A percentile compares a stretch with the other conserved stretches of the same genome.
Evolutionary conservation across 2,888 invertebrate species (phyloP).

Genomic region (Drosophila falleni): DNA sequence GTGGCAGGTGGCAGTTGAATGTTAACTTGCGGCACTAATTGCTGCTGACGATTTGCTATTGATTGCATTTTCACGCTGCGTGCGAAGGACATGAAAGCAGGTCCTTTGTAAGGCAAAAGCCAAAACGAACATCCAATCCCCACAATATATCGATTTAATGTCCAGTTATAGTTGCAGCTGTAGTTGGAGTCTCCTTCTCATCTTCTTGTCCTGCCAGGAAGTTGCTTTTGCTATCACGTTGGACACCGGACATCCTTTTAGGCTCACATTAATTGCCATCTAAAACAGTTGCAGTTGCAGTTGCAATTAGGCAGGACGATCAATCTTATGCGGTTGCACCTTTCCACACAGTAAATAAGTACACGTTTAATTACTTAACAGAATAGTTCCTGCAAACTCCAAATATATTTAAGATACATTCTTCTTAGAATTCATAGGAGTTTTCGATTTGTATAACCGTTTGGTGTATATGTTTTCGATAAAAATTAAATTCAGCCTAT

Average conservation of each 20-base stretch:
- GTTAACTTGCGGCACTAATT: constrained; percentile 56
- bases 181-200: not conserved
- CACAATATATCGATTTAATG: constrained; percentile 58
- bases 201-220: not conserved
- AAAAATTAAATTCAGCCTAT: no score
- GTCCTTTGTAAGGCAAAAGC: constrained; percentile 6
- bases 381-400: not conserved
- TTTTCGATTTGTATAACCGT: no score
- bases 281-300: constrained; percentile 12
- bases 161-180: constrained; percentile 7
- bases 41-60: constrained; percentile 71
- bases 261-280: constrained; percentile 9
- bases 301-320: not conserved
- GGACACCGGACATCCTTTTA: constrained; percentile 8
- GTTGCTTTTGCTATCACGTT: constrained; percentile 6
- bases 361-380: not conserved
- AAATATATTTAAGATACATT: no score
- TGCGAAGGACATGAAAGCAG: constrained; percentile 42
- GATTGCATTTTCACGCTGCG: constrained; percentile 68
- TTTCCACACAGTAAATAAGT: not conserved
- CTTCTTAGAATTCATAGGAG: no score
- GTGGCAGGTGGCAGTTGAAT: constrained; percentile 4
- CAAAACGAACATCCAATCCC: constrained; percentile 15
- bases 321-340: not conserved
- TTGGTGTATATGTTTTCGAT: no score